Base-by-base conservation (phyloP, 2,888 invertebrate genomes). In the Conchocele bisecta region DNA sequence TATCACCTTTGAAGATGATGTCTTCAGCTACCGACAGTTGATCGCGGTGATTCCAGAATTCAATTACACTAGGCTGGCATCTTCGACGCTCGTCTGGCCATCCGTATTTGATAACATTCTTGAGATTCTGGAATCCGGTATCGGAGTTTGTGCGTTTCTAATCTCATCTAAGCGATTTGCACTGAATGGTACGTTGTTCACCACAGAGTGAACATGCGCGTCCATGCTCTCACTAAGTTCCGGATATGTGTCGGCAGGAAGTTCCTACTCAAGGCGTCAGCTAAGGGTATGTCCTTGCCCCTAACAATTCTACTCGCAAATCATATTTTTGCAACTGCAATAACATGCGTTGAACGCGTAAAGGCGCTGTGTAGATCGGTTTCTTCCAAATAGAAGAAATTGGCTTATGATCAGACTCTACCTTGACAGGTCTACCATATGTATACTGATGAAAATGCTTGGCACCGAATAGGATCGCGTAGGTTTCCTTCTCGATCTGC, bases 401-500 rank as follows among this genome's bases (percentile, higher is more conserved):
- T 0, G 66, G 75, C 41, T 73, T 75, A 46, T 69, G 72, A 28
- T 80, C 75, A 20, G 61, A 66, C 1, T 67, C 11, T 1, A 71
- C 57, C 3, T 17, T 61, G 1, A 74, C 59, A 4, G 7, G 48
- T n/a, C 59, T 41, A 15, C 57, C 71, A 26, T 66, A 75, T 3
- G 65, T 60, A 29, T 74, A 76, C 33, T 73, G 63, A 29, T 79
- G 67, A 31, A 75, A 82, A 31, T 70, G 64, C 39, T 67, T 44
- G 0, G 58, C 37, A 22, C 60, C 67, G 50, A 59, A 76, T 1
- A 67, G 22, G 13, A 71, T 58, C 11, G 73, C 73, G 0, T 78
- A 57, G 64, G 79, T 64, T 50, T 81, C 78, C 42, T 78, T 78
- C 37, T 77, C 70, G 5, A 79, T 82, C 53, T 78, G 75, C 6